phyloP scores from a whole-genome alignment of 2,113 vertebrate species.

The Cervus canadensis region DNA sequence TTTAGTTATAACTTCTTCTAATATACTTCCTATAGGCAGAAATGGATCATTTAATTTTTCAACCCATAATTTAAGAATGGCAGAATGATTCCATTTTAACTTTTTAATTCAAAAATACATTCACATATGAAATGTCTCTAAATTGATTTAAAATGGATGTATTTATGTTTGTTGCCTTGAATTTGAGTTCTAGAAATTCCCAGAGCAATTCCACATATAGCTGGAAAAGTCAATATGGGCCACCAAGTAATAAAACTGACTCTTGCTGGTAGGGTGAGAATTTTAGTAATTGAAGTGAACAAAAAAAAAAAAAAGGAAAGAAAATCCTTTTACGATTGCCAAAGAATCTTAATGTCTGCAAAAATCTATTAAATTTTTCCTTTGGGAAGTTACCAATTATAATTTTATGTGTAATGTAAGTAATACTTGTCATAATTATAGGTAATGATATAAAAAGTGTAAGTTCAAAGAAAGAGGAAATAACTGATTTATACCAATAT shows the following conservation, averaged over 20 bases:
- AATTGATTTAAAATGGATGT: not conserved
- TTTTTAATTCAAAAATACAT: not conserved
- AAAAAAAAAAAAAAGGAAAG: not conserved
- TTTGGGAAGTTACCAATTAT: not conserved
- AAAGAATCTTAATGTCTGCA: not conserved
- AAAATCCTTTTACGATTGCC: not conserved
- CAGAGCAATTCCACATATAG: not conserved
- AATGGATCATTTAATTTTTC: not conserved
- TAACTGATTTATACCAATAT: not conserved
- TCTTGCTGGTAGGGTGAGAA: not conserved
- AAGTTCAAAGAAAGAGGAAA: not conserved
- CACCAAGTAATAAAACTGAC: not conserved
- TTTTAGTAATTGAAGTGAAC: not conserved
- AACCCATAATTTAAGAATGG: not conserved
- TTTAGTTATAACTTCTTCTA: not conserved
- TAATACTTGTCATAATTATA: not conserved
- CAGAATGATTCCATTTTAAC: not conserved
- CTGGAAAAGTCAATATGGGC: not conserved
- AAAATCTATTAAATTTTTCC: not conserved
- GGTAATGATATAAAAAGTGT: not conserved
- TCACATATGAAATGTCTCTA: not conserved
- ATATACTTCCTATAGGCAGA: not conserved
- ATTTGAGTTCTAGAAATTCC: constrained; percentile 26
- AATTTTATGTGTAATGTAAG: not conserved
- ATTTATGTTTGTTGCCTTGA: not conserved